Evolutionary conservation across 2,888 invertebrate genomes (phyloP), one percentile per base, ranked within the genome.

Genomic region (Acleris sparsana): DNA sequence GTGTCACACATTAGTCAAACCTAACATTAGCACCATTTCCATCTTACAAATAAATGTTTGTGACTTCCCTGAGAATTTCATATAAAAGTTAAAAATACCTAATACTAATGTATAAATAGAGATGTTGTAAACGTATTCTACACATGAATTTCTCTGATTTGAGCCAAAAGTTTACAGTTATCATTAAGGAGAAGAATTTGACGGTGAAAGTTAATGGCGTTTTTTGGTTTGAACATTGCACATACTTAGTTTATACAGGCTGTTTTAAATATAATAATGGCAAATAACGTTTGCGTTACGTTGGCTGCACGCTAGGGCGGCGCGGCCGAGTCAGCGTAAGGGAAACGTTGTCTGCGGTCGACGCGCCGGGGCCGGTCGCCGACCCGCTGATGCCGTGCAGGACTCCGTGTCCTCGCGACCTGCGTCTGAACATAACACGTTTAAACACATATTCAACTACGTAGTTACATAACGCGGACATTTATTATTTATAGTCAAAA

Each of bases 61-160:
- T 92, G 92, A 92, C 92, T 89, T 90, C 85, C 85, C 87, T 87
- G 89, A 91, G 87, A 89, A 86, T 90, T 89, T 88, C 85, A 86
- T 92, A 91, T 85, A 91, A 92, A 92, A 90, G 89, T 88, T 92
- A 92, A 89, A 89, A 92, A 91, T 91, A 89, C 88, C 91, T 92
- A 91, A 89, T 81, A 82, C 89, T 91, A 92, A 85, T 86, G 84
- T 88, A 90, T 91, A 92, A 91, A 91, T 90, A 92, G 84, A 82
- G 83, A 55, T 20, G 59, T 83, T 84, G 83, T 86, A 86, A 86
- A 85, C 83, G 84, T 88, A 85, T 73, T 81, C 52, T 66, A 66
- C 53, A 83, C 77, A 85, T 85, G 86, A 83, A 88, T 85, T n/a
- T 84, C 82, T 90, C 89, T 84, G 88, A 87, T 89, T 92, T 92